Evolutionary conservation across 2,797 vertebrate species (phyloP).

Genomic region (Epinephelus awoara): DNA sequence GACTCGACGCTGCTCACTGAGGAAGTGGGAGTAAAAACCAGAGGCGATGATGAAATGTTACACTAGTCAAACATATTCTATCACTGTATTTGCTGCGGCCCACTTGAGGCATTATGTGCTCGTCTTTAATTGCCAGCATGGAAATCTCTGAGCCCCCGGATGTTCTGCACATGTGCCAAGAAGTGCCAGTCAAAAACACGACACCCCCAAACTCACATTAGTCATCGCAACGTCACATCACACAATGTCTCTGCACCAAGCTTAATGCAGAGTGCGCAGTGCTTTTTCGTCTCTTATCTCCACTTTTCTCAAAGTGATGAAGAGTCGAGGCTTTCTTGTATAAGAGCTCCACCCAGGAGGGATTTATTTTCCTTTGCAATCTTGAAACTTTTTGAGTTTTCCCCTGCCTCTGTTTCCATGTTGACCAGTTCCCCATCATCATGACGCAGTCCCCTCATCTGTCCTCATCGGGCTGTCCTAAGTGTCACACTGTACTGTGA

Average conservation of each 20-base stretch:
- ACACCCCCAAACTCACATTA: neutral
- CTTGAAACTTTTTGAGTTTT: neutral
- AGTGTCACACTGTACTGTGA: neutral
- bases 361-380: neutral
- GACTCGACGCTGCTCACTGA: neutral
- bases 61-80: neutral
- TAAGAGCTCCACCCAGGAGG: too few species aligned
- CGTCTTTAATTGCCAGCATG: conserved; percentile 17
- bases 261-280: too few species aligned
- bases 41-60: conserved; percentile 22
- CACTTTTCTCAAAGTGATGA: too few species aligned
- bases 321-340: too few species aligned
- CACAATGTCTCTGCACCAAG: too few species aligned
- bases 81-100: conserved; percentile 3
- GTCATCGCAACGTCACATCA: conserved; percentile 4
- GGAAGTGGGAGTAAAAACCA: conserved; percentile 13
- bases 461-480: neutral
- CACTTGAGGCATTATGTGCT: conserved; percentile 15
- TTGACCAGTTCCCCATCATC: neutral
- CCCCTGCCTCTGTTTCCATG: neutral
- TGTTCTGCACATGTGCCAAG: conserved; percentile 13
- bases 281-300: too few species aligned
- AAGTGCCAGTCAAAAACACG: conserved; percentile 3
- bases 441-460: neutral
- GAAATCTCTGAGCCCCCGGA: conserved; percentile 1